Evolutionary conservation across 2,888 invertebrate genomes (phyloP).

Genomic region (Amphipoea lucens): DNA sequence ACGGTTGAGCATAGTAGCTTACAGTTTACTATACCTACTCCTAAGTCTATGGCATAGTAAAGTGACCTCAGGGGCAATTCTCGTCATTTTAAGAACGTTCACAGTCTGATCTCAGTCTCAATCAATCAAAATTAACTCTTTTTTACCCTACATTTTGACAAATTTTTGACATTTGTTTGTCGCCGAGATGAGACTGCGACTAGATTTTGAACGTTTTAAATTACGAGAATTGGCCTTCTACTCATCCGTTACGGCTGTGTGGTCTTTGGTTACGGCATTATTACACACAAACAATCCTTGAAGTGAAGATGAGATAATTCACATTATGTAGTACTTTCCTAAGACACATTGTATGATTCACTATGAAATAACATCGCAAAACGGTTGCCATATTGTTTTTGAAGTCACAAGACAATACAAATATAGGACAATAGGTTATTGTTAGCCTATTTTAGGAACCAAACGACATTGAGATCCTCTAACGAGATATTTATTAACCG

Average conservation of each 20-base stretch:
- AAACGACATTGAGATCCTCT: conserved; percentile 42
- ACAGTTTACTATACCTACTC: neutral
- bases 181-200: no score
- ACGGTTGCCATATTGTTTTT: conserved; percentile 11
- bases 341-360: conserved; percentile 17
- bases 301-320: neutral
- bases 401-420: conserved; percentile 41
- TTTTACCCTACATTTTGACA: no score
- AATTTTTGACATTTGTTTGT: no score
- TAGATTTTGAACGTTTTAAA: no score
- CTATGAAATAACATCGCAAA: neutral
- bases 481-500: conserved; percentile 10
- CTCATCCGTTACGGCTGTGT: neutral
- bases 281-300: conserved; percentile 16
- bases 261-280: neutral
- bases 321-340: neutral
- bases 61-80: neutral
- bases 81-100: no score
- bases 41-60: neutral
- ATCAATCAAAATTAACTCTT: no score
- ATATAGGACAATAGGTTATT: conserved; percentile 60
- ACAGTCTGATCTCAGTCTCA: no score
- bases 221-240: neutral
- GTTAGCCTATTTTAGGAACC: conserved; percentile 52
- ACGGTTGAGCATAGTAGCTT: neutral